Base-by-base conservation (phyloP, 1,140 invertebrate genomes). In the Limonius californicus region DNA sequence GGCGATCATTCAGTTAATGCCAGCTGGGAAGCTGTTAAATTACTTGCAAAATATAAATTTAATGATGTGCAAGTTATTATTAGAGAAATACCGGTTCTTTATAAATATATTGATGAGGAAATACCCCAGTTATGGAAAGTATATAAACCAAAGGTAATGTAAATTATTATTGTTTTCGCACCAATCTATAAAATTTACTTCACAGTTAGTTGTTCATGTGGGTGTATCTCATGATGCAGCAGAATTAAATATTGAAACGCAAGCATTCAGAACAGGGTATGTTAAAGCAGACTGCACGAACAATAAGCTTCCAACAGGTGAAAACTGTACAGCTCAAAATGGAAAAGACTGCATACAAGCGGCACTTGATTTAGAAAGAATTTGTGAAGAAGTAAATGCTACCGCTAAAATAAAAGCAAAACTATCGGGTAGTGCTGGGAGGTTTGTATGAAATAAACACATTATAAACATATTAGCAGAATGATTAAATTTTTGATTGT, bases 1-100 rank as follows among this genome's bases (percentile, higher is more conserved):
- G 74, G 78, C 20, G 70, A 73, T 9, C 84, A 91, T 69, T 72
- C 72, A 18, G 76, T 89, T 8, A 92, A 92, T 73, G 85, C 89
- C 0, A 92, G 89, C 71, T 91, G 89, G 89, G 84, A 88, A 71
- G 84, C 86, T 15, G 89, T 90, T 0, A 84, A 85, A 71, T 70
- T 84, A 57, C 73, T 89, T 60, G 7, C 35, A 6, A 2, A 9
- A 39, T 39, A 11, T 39, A 76, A 78, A 58, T 70, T 76, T 16
- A 76, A 81, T 59, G 78, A 77, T 9, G 74, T 85, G 14, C 79
- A 84, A 62, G 68, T 90, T 19, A 76, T 88, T 16, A 76, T 76
- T 20, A 62, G 83, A 59, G 81, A 89, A 76, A 79, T 89, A 64
- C 85, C 86, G 4, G 88, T 91, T 18, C 81, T 78, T 4, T 91